A percentile compares a stretch with the other conserved stretches of the same genome.
Conservation (phyloP, 2,113 vertebrate genomes). For the Myanophis thanlyinensis region DNA sequence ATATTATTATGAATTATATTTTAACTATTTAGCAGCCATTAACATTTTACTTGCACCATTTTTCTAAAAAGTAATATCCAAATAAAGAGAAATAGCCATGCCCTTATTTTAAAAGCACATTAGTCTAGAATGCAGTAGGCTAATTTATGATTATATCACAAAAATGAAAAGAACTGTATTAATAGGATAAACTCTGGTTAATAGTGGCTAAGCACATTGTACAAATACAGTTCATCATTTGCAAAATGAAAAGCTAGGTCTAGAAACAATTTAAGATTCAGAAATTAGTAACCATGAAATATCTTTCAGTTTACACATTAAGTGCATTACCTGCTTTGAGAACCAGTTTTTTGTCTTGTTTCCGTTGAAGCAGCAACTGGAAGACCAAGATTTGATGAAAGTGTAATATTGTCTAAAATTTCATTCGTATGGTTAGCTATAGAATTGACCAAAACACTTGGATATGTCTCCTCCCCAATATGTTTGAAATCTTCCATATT, state of each 20-base stretch:
- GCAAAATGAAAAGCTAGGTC: background rate
- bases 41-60: background rate
- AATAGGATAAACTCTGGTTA: background rate
- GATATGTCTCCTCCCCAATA: conserved; percentile 87
- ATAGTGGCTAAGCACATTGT: background rate
- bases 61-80: background rate
- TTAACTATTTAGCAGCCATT: background rate
- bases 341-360: conserved; percentile 74
- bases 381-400: conserved; percentile 85
- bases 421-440: conserved; percentile 70
- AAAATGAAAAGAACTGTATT: background rate
- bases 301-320: background rate
- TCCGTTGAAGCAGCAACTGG: conserved; percentile 94
- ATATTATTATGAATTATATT: background rate
- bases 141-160: background rate
- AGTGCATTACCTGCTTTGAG: conserved; percentile 79
- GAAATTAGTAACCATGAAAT: background rate
- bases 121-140: background rate
- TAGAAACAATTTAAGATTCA: background rate
- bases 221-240: background rate
- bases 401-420: conserved; percentile 80
- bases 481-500: conserved; percentile 82
- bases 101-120: background rate
- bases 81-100: background rate
- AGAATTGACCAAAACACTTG: conserved; percentile 81